Conservation (phyloP, 2,888 invertebrate genomes). For the Tuta absoluta region DNA sequence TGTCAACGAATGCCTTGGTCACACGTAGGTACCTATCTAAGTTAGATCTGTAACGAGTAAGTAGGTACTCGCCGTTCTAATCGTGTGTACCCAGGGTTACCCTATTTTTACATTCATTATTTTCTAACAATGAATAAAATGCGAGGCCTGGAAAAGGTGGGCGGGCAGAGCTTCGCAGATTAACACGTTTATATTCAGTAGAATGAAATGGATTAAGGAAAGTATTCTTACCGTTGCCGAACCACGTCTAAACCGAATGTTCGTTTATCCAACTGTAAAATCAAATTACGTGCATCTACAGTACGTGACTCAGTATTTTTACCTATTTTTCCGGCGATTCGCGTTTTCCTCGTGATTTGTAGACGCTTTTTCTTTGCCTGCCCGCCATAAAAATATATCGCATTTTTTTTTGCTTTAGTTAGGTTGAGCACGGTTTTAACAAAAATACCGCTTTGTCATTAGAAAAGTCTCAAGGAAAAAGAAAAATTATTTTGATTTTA, state of each 20-base stretch:
- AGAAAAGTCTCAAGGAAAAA: no score
- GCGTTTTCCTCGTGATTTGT: conserved; percentile 1
- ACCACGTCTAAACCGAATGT: conserved; percentile 13
- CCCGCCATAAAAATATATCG: background rate
- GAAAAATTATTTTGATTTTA: no score
- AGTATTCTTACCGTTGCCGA: background rate
- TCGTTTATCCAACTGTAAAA: conserved; percentile 17
- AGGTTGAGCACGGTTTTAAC: background rate
- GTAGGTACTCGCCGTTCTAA: no score
- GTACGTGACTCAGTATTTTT: conserved; percentile 14
- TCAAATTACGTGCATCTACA: conserved; percentile 5
- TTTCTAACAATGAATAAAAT: background rate
- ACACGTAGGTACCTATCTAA: no score
- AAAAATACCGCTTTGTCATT: background rate
- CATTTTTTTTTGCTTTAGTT: background rate
- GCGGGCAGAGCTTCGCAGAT: background rate
- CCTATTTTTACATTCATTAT: background rate
- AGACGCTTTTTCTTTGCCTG: background rate
- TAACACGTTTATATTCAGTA: conserved; percentile 3
- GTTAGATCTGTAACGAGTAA: no score
- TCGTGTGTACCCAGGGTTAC: background rate
- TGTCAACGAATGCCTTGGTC: background rate
- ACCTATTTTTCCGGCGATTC: background rate
- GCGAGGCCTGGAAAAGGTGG: background rate
- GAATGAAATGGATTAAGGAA: conserved; percentile 1